Conservation (phyloP, 2,797 vertebrate species). For the Rhinatrema bivittatum region DNA sequence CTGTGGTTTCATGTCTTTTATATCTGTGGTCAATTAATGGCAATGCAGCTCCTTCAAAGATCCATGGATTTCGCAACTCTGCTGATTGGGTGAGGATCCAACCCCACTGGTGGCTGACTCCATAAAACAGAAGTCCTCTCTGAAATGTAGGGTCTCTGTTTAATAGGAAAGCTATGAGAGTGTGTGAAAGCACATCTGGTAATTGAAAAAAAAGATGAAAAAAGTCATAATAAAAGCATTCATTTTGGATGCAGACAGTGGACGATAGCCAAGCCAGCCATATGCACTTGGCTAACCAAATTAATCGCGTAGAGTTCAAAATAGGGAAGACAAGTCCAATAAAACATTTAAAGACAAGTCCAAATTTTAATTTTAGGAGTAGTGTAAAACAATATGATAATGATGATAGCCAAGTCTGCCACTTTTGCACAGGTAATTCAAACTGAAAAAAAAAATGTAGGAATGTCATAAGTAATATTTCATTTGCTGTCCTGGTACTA, state of each 20-base stretch:
- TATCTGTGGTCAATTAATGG: no score
- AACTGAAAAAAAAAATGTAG: constrained; percentile 52
- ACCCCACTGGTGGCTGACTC: constrained; percentile 8
- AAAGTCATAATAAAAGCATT: constrained; percentile 50
- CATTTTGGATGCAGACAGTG: constrained; percentile 47
- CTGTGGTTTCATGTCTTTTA: no score
- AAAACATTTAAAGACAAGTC: constrained; percentile 47
- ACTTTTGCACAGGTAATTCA: constrained; percentile 29
- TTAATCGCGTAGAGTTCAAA: constrained; percentile 39
- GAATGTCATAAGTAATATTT: constrained; percentile 56
- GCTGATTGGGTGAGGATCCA: no score
- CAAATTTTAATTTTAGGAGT: constrained; percentile 53
- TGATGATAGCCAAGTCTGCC: constrained; percentile 38
- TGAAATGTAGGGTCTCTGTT: constrained; percentile 25
- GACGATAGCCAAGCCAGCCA: constrained; percentile 50
- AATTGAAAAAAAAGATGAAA: constrained; percentile 51
- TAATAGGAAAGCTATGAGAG: constrained; percentile 24
- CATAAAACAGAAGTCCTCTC: background rate
- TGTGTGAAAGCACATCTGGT: constrained; percentile 47
- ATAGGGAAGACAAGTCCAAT: constrained; percentile 39
- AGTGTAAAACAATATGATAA: constrained; percentile 48
- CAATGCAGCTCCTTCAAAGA: no score
- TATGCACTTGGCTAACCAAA: constrained; percentile 51
- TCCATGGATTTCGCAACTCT: no score
- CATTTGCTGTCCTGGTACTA: constrained; percentile 35